A percentile compares a stretch with the other conserved stretches of the same genome.
phyloP scores from a whole-genome alignment of 2,113 vertebrate species.

The Dromiciops gliroides region DNA sequence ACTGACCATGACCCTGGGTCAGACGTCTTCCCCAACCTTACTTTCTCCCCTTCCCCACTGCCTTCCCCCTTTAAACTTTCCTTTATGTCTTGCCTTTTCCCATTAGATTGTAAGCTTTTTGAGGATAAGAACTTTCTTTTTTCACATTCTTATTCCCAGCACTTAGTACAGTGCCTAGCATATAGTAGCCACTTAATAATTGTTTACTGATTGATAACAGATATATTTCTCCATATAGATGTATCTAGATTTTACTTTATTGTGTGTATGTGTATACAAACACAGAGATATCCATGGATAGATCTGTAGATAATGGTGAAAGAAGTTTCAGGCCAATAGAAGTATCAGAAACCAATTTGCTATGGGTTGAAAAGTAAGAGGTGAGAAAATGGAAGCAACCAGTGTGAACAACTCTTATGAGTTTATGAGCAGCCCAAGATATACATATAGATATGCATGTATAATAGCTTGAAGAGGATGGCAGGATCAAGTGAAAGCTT shows the following conservation, averaged over 20 bases:
- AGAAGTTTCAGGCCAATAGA: not conserved
- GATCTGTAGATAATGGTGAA: not conserved
- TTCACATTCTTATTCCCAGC: not conserved
- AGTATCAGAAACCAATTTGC: not conserved
- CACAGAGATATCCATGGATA: not conserved
- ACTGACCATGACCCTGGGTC: not conserved
- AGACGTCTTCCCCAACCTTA: not conserved
- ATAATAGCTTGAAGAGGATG: not conserved
- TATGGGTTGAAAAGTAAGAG: not conserved
- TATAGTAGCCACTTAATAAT: not conserved
- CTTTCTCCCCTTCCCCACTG: too few relatives aligned
- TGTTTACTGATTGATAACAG: not conserved
- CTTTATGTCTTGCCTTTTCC: not conserved
- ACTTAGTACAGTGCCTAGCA: not conserved
- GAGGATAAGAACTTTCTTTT: not conserved
- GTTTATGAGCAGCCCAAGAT: not conserved
- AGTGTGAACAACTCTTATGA: not conserved
- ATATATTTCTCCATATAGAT: too few relatives aligned
- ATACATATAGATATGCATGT: not conserved
- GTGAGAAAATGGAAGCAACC: not conserved
- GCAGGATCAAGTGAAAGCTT: not conserved
- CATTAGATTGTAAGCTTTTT: not conserved
- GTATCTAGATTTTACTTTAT: too few relatives aligned
- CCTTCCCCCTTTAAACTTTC: not conserved
- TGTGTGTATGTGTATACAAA: too few relatives aligned